Base-by-base conservation (phyloP, 1,140 invertebrate genomes). In the Ips typographus region DNA sequence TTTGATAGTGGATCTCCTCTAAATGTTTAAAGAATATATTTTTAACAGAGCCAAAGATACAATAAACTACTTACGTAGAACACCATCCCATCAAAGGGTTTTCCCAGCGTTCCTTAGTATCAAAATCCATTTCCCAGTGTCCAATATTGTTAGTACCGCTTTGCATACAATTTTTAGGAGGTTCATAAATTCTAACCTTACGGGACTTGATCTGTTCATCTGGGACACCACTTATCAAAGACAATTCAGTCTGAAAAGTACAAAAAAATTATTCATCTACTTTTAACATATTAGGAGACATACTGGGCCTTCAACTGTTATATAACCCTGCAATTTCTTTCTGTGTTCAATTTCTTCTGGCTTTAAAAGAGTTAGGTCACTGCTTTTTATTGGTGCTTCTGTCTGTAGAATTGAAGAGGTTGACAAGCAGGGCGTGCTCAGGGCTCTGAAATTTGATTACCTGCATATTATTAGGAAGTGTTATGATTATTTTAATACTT, bases 31-130 rank as follows among this genome's bases (percentile, higher is more conserved):
- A 49, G 22, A 49, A 49, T 49, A 49, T 49, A 8, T 22, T 8
- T 49, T 49, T 49, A 49, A 49, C 1, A 22, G 44, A 22, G 22
- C 22, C 22, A 22, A 22, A 22, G 0, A 22, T 22, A 22, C 22
- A 22, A 49, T 2, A 49, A 49, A 4, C 52, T 44, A 58, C 87
- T 87, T 83, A 95, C 94, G 88, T 90, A 1, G 96, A 98, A 5
- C 88, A 83, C 97, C 98, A 99, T 51, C 98, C 98, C 92, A 99
- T 99, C 0, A 98, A 85, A 1, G 94, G 95, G 83, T 99, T 99
- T 82, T 99, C 97, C 98, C 98, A 99, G 75, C 98, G 86, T 82
- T 98, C 92, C 72, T 93, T 87, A 22, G 89, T 95, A 74, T 99
- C 97, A 84, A 99, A 98, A 75, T 98, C 93, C 80, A 99, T 94